phyloP scores from a whole-genome alignment of 2,113 vertebrate genomes.

The Leptobrachium ailaonicum region DNA sequence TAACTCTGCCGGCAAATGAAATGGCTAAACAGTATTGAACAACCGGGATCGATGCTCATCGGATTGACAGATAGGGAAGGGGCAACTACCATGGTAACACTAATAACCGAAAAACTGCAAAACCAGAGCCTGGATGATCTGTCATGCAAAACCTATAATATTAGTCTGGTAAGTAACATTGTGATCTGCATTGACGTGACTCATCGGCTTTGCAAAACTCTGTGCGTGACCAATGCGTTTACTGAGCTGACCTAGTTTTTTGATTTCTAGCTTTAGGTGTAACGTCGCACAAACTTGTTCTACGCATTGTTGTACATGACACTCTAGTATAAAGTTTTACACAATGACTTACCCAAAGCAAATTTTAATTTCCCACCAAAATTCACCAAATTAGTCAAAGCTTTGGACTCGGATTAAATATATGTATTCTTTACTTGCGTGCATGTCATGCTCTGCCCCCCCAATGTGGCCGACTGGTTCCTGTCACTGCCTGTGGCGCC shows the following conservation, averaged over 20 bases:
- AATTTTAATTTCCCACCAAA: no score
- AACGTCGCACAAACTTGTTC: no score
- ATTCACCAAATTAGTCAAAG: no score
- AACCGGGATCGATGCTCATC: slow-evolving; percentile 51
- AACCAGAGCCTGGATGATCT: slow-evolving; percentile 75
- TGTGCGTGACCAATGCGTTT: neutral
- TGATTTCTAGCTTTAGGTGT: neutral
- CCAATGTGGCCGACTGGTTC: no score
- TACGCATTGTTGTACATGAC: no score
- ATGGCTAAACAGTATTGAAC: slow-evolving; percentile 58
- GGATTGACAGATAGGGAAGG: slow-evolving; percentile 55
- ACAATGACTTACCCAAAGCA: no score
- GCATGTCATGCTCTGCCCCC: no score
- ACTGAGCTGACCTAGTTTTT: neutral
- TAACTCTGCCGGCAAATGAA: slow-evolving; percentile 15
- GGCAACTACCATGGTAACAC: slow-evolving; percentile 70
- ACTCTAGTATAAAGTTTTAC: no score
- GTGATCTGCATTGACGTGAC: neutral
- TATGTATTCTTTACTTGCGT: no score
- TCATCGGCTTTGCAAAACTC: neutral
- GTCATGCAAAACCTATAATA: slow-evolving; percentile 61
- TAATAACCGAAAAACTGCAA: slow-evolving; percentile 77
- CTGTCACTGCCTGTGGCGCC: no score
- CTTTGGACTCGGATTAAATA: no score
- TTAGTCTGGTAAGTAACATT: slow-evolving; percentile 64